These are phyloP conservation scores for Channa maculata DNA, from an alignment of 2,113 vertebrate genomes.

Conservation along the genomic window DNA sequence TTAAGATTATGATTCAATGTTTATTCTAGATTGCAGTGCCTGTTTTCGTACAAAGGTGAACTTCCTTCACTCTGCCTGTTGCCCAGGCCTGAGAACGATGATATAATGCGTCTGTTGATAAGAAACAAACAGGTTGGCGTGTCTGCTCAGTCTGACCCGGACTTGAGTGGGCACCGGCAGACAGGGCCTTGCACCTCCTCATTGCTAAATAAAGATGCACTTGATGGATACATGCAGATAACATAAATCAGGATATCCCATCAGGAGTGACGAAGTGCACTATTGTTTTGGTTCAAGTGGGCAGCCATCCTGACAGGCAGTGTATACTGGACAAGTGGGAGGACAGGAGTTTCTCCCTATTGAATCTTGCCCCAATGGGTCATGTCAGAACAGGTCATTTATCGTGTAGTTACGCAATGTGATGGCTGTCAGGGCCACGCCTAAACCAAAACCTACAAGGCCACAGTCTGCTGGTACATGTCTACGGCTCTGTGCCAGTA, in stretches of 20 bases:
- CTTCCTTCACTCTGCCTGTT: conserved; percentile 49
- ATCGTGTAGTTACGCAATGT: conserved; percentile 50
- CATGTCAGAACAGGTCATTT: conserved; percentile 55
- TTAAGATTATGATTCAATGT: conserved; percentile 34
- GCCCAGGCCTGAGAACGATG: conserved; percentile 25
- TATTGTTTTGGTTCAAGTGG: conserved; percentile 82
- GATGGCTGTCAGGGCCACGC: conserved; percentile 12
- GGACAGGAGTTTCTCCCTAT: conserved; percentile 65
- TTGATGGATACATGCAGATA: conserved; percentile 70
- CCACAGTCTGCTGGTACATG: neutral
- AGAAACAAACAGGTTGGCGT: conserved; percentile 67
- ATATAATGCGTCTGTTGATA: conserved; percentile 60
- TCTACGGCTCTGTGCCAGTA: too few species aligned
- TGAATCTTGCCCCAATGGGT: conserved; percentile 52
- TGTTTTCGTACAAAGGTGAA: conserved; percentile 59
- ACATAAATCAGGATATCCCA: conserved; percentile 84
- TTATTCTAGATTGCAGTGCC: conserved; percentile 64
- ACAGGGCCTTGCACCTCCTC: conserved; percentile 37
- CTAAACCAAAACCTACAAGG: neutral
- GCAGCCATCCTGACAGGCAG: conserved; percentile 78
- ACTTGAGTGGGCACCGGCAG: conserved; percentile 43
- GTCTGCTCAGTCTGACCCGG: conserved; percentile 29
- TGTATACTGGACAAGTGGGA: conserved; percentile 56
- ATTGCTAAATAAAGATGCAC: conserved; percentile 76
- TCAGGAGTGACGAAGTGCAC: conserved; percentile 71